Conservation (phyloP, 2,888 invertebrate species). For the Choreutis nemorana region DNA sequence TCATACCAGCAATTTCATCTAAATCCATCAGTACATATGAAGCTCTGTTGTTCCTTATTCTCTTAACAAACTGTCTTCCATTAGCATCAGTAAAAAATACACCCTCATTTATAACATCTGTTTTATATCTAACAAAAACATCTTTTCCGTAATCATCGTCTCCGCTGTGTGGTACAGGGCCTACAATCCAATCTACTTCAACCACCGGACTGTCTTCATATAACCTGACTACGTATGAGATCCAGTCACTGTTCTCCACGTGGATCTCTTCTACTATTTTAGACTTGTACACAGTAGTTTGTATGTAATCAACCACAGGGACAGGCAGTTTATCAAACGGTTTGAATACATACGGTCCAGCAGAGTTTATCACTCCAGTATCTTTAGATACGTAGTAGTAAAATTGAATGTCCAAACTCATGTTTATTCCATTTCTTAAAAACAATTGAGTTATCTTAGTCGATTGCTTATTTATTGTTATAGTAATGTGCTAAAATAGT, state of each 20-base stretch:
- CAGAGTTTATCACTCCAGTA: conserved; percentile 48
- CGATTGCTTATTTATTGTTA: conserved; percentile 39
- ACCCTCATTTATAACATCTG: conserved; percentile 66
- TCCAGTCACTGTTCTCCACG: conserved; percentile 67
- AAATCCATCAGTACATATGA: conserved; percentile 17
- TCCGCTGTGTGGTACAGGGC: conserved; percentile 77
- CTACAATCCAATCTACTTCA: conserved; percentile 83
- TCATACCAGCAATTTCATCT: conserved; percentile 27
- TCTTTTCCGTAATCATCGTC: conserved; percentile 78
- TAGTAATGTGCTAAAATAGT: not conserved
- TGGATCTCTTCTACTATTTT: conserved; percentile 79
- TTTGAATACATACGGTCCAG: conserved; percentile 89
- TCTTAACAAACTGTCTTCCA: conserved; percentile 83
- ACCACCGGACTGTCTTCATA: conserved; percentile 68
- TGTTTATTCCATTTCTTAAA: conserved; percentile 43
- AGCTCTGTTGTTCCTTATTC: conserved; percentile 62
- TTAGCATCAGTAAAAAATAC: conserved; percentile 93
- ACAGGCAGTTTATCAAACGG: conserved; percentile 30
- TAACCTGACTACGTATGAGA: conserved; percentile 76
- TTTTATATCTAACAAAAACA: conserved; percentile 78
- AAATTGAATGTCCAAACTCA: conserved; percentile 56
- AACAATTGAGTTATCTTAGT: conserved; percentile 55
- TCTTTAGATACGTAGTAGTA: conserved; percentile 75
- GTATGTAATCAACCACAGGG: conserved; percentile 14
- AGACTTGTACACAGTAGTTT: conserved; percentile 45